Evolutionary conservation across 2,797 vertebrate genomes (phyloP).

Genomic region (Delichon dasypus): DNA sequence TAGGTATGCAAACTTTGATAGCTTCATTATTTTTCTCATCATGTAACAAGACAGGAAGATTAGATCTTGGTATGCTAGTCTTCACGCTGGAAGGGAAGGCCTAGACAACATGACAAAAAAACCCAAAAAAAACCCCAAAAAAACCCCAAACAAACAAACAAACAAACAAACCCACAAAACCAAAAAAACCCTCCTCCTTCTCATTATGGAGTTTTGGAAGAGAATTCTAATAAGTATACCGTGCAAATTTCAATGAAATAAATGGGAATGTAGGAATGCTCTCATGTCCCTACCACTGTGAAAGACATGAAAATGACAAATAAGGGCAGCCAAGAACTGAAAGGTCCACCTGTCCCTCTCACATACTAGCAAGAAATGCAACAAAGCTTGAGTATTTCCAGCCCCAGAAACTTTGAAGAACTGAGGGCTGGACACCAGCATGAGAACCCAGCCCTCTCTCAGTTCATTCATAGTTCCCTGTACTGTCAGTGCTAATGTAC

Average conservation of each 20-base stretch:
- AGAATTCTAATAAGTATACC: not conserved
- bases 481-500: not conserved
- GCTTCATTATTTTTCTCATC: not conserved
- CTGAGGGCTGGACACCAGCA: not conserved
- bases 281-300: accelerated
- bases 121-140: not conserved
- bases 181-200: no score
- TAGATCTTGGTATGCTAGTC: not conserved
- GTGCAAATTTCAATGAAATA: not conserved
- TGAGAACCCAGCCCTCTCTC: not conserved
- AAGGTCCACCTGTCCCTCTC: not conserved
- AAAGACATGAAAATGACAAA: not conserved
- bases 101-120: not conserved
- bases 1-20: not conserved
- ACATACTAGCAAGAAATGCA: not conserved
- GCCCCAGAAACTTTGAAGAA: not conserved
- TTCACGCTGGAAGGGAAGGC: not conserved
- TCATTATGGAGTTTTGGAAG: not conserved
- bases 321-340: not conserved
- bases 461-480: accelerated
- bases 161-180: no score
- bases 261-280: not conserved
- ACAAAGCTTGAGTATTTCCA: not conserved
- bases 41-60: not conserved
- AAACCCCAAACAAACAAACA: no score